Evolutionary conservation across 1,140 invertebrate genomes (phyloP).

Genomic region (Oryzaephilus surinamensis): DNA sequence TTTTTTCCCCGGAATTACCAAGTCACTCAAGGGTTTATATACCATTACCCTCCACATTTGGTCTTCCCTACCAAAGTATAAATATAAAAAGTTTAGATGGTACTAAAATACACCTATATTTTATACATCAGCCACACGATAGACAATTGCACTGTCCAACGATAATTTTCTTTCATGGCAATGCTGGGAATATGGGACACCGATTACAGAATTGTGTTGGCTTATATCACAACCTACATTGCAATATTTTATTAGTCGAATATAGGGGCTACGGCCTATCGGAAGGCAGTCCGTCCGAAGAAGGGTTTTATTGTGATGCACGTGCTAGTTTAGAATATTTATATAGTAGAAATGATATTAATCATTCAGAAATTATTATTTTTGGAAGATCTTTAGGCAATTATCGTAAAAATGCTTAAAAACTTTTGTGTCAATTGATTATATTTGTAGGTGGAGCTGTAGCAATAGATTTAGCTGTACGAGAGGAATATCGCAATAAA

Average conservation of each 20-base stretch:
- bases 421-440: background rate
- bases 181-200: conserved; percentile 94
- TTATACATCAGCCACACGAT: conserved; percentile 68
- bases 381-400: conserved; percentile 88
- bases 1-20: conserved; percentile 84
- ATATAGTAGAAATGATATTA: conserved; percentile 66
- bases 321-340: conserved; percentile 79
- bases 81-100: conserved; percentile 69
- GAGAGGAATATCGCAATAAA: conserved; percentile 58
- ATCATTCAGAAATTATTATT: conserved; percentile 75
- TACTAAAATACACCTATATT: conserved; percentile 72
- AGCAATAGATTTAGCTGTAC: conserved; percentile 68
- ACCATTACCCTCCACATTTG: conserved; percentile 69
- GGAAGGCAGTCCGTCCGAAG: conserved; percentile 75
- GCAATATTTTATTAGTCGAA: conserved; percentile 83
- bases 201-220: conserved; percentile 67
- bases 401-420: background rate
- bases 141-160: conserved; percentile 58
- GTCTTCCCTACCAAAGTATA: conserved; percentile 76
- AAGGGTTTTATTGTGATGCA: conserved; percentile 80
- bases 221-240: conserved; percentile 67
- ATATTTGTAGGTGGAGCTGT: conserved; percentile 33
- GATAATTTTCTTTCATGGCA: conserved; percentile 86
- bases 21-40: conserved; percentile 78
- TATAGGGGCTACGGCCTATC: conserved; percentile 93